phyloP scores from a whole-genome alignment of 2,888 invertebrate genomes.

The Xylocampa areola region DNA sequence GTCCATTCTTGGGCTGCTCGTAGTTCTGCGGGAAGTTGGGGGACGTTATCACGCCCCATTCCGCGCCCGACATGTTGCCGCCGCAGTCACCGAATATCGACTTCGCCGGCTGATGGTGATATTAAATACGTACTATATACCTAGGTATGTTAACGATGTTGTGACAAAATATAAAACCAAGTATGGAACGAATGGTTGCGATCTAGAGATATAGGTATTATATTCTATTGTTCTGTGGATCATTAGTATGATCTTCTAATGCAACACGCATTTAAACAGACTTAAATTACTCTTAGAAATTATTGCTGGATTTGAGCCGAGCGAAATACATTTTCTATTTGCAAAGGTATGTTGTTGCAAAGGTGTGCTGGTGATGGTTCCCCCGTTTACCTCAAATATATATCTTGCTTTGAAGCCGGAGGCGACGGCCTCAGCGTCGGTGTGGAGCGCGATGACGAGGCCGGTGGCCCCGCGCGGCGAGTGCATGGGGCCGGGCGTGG shows the following conservation, averaged over 20 bases:
- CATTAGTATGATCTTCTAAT: too few relatives aligned
- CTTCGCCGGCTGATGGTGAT: conserved; percentile 91
- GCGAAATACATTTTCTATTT: neutral
- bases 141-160: too few relatives aligned
- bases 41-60: conserved; percentile 95
- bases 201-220: too few relatives aligned
- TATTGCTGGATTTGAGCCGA: neutral
- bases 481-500: conserved; percentile 98
- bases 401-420: conserved; percentile 99
- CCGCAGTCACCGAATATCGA: conserved; percentile 98
- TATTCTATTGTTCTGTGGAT: too few relatives aligned
- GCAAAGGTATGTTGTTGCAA: too few relatives aligned
- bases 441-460: conserved; percentile 96
- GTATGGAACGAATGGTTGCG: too few relatives aligned
- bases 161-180: too few relatives aligned
- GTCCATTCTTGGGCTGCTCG: conserved; percentile 93
- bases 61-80: conserved; percentile 95
- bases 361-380: neutral
- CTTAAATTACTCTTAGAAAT: too few relatives aligned
- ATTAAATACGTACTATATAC: too few relatives aligned
- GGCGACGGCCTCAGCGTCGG: conserved; percentile 95
- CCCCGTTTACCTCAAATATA: conserved; percentile 92
- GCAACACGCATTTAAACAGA: too few relatives aligned
- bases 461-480: conserved; percentile 96
- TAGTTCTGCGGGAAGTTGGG: conserved; percentile 98